phyloP scores from a whole-genome alignment of 2,113 vertebrate genomes.

The Ginglymostoma cirratum region DNA sequence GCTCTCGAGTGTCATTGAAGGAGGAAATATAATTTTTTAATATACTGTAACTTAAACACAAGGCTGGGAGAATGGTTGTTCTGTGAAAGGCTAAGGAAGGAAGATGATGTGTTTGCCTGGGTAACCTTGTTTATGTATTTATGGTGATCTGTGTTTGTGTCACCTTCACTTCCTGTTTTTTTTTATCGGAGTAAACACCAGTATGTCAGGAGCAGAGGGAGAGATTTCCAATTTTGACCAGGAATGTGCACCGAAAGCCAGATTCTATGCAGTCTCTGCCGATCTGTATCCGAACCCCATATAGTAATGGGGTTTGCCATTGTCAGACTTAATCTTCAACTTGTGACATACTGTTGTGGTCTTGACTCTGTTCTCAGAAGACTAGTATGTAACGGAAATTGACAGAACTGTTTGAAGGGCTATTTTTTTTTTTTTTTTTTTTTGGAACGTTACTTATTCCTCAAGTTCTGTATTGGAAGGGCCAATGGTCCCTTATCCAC shows the following conservation, averaged over 20 bases:
- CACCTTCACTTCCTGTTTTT: background rate
- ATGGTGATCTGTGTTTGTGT: background rate
- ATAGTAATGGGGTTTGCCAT: conserved; percentile 36
- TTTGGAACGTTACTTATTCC: background rate
- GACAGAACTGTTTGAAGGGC: background rate
- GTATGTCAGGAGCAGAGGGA: background rate
- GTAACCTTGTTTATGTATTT: conserved; percentile 18
- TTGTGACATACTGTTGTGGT: conserved; percentile 25
- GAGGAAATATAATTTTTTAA: background rate
- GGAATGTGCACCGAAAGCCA: background rate
- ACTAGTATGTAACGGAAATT: background rate
- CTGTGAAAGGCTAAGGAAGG: conserved; percentile 40
- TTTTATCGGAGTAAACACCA: background rate
- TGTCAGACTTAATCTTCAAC: conserved; percentile 36
- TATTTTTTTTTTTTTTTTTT: background rate
- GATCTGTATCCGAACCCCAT: too few relatives aligned
- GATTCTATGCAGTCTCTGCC: conserved; percentile 42
- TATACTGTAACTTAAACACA: too few relatives aligned
- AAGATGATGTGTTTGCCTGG: conserved; percentile 43
- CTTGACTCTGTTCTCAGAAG: conserved; percentile 10
- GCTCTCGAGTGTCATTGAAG: background rate
- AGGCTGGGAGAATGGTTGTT: conserved; percentile 40
- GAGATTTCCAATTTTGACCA: background rate
- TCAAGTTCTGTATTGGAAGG: background rate
- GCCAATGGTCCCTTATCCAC: background rate